Base-by-base conservation (phyloP, 2,113 vertebrate genomes). In the Archilochus colubris region DNA sequence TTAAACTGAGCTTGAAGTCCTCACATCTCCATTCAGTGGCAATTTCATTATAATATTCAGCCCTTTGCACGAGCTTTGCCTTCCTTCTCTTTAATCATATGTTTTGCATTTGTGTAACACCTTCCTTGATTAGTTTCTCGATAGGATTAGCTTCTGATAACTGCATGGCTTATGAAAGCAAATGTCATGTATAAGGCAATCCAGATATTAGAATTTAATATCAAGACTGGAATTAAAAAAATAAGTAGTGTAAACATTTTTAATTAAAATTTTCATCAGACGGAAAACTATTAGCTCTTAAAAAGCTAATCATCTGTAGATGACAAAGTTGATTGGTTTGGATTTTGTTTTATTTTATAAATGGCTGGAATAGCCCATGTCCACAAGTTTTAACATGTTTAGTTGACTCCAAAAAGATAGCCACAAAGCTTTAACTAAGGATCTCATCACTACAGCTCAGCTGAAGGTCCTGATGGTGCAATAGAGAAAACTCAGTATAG, bases 61-160 rank as follows among this genome's bases (percentile, higher is more conserved):
- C 95, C 97, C 96, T 98, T 98, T 97, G 92, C 94, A 80, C 80
- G 93, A 97, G 97, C 96, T 98, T 98, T 98, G 94, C 96, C 96
- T 97, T 97, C 91, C 91, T 78, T 93, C 94, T 95, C 96, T 98
- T 98, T 98, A 98, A 98, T 98, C 98, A 98, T 97, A 96, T 97
- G 97, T 98, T 98, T 98, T 98, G 96, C 96, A 98, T 98, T 97
- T 98, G 94, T 97, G 97, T 98, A 98, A 98, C 98, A 98, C 98
- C 97, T 98, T 98, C 96, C 95, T 97, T 99, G 98, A 99, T 99
- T 98, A 98, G 97, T 97, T 98, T 97, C 97, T 97, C 93, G 96
- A 96, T 97, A 97, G 98, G 98, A 98, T 98, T 98, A 98, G 94
- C 96, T 97, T 95, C 89, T 97, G 97, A 97, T 97, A 98, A 96